These are phyloP conservation scores for Latrodectus hesperus DNA, from an alignment of 2,888 invertebrate species.

Conservation along the genomic window DNA sequence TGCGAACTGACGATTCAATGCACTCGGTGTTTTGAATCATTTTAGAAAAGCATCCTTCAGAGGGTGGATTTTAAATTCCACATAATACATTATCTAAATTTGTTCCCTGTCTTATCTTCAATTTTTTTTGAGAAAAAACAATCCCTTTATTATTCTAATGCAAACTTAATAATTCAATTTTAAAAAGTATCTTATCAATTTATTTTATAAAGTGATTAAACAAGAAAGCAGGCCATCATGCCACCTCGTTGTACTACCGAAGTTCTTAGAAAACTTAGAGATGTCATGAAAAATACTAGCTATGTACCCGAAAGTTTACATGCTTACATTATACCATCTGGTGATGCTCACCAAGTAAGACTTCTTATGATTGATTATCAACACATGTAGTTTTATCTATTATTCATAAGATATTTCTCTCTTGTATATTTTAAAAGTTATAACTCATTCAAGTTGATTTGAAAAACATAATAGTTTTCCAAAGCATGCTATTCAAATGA, in stretches of 20 bases:
- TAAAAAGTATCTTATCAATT: too few species aligned
- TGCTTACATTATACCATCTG: slow-evolving; percentile 88
- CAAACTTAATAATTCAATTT: too few species aligned
- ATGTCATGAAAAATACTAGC: slow-evolving; percentile 78
- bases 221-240: slow-evolving; percentile 6
- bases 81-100: too few species aligned
- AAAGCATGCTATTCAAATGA: too few species aligned
- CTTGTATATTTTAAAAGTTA: background rate
- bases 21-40: too few species aligned
- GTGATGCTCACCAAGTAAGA: slow-evolving; percentile 86
- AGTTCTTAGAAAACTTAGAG: slow-evolving; percentile 78
- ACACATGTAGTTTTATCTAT: background rate
- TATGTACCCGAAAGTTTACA: slow-evolving; percentile 77
- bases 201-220: too few species aligned
- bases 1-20: too few species aligned
- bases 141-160: too few species aligned
- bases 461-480: background rate
- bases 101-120: too few species aligned
- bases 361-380: background rate
- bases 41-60: too few species aligned
- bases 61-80: too few species aligned
- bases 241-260: slow-evolving; percentile 64
- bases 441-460: background rate
- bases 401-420: background rate
- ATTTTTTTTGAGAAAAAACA: too few species aligned